These are phyloP conservation scores for Aphelenchoides fujianensis DNA, from an alignment of 1,140 invertebrate genomes.

Conservation along the genomic window DNA sequence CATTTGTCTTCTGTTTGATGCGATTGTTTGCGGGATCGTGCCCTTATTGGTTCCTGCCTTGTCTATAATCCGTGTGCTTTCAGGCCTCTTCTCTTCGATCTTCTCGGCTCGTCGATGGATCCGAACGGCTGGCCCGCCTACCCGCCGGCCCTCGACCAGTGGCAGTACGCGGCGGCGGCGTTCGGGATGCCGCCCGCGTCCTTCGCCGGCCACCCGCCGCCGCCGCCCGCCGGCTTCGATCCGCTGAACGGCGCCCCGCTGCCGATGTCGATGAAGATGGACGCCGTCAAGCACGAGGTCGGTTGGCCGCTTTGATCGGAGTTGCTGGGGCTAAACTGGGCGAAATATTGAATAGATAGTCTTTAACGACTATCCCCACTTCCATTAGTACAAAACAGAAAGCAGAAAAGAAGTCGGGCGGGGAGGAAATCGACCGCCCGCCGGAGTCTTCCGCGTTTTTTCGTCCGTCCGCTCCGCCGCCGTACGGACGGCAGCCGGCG, in stretches of 20 bases:
- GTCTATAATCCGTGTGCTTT: too few species aligned
- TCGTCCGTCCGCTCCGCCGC: too few species aligned
- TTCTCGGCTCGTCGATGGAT: too few species aligned
- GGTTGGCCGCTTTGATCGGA: too few species aligned
- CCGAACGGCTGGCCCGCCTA: neutral
- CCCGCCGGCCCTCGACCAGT: neutral
- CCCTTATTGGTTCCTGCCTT: too few species aligned
- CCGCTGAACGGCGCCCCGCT: neutral
- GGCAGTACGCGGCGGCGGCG: neutral
- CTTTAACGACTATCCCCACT: too few species aligned
- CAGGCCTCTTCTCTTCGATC: too few species aligned
- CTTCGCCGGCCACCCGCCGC: neutral
- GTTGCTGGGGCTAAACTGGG: too few species aligned
- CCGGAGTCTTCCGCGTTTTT: neutral
- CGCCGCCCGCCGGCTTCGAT: neutral
- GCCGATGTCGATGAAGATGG: neutral
- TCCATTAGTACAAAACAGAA: neutral
- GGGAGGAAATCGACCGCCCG: neutral
- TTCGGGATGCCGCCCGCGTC: neutral
- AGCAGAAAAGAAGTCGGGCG: neutral
- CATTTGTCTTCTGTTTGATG: too few species aligned
- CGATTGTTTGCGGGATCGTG: too few species aligned
- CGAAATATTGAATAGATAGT: too few species aligned
- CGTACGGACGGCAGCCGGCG: too few species aligned
- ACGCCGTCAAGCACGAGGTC: neutral